Evolutionary conservation across 2,797 vertebrate genomes (phyloP), one percentile per base, ranked within the genome.

Genomic region (Thalassophryne amazonica): DNA sequence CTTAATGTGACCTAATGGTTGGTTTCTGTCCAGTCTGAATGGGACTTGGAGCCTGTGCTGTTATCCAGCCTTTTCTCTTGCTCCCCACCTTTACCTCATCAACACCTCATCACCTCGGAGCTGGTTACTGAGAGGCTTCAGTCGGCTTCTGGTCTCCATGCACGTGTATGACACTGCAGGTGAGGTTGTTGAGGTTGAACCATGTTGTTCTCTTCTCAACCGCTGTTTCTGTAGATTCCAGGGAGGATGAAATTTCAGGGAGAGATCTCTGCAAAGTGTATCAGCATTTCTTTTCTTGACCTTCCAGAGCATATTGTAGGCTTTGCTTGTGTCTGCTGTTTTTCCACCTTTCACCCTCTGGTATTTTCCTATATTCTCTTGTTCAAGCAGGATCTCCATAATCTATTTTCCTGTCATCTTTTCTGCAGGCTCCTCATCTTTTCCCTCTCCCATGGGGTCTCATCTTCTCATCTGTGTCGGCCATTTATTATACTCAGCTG

Each of bases 91-190:
- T 70, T 80, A 57, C 69, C 69, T 83, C 85, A 70, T 78, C 57
- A 45, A 37, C 73, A 85, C 84, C 80, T 88, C 81, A 83, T 88
- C 73, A 81, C 67, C 61, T 21, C 27, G 39, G 47, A 10, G 61
- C 48, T 71, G 42, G 64, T 71, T 64, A 61, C 3, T 45, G 42
- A 6, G 7, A 73, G 51, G 31, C 51, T 75, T 71, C 65, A 2
- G 22, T 4, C 59, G 54, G 48, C 34, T 51, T 58, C 60, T 29
- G 39, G 13, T 66, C 31, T 54, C 61, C 2, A 36, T 42, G 66
- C 57, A 41, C 34, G 60, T 63, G 46, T 46, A 59, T 77, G 66
- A 64, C 6, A n/a, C 36, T 43, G 65, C 69, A 75, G 72, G 76
- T 57, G 66, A 45, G 3, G 41, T 16, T 22, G 16, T 25, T 27